Conservation (phyloP, 2,797 vertebrate genomes). For the Heteromormyrus szaboi region DNA sequence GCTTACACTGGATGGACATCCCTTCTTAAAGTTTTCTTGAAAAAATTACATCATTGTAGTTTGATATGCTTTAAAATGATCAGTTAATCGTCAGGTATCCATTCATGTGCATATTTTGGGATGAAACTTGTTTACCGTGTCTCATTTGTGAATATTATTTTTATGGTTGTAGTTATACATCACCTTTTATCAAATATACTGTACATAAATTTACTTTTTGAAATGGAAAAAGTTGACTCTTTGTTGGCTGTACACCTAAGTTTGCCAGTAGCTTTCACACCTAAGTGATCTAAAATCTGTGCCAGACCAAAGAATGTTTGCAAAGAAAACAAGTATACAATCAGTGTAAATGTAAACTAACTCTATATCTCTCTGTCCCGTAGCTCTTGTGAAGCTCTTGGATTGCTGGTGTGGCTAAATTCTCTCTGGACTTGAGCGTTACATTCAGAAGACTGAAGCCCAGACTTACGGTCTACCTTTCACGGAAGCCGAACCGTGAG, state of each 20-base stretch:
- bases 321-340: background rate
- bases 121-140: background rate
- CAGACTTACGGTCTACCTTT: slow-evolving; percentile 99
- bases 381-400: slow-evolving; percentile 88
- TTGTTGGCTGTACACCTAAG: background rate
- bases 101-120: background rate
- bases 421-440: slow-evolving; percentile 98
- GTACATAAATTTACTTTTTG: background rate
- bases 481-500: slow-evolving; percentile 99
- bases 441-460: slow-evolving; percentile 99
- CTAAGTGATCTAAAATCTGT: background rate
- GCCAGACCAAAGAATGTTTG: background rate
- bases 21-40: background rate
- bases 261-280: background rate
- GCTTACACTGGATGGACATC: background rate
- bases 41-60: background rate
- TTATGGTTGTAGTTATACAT: background rate
- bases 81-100: background rate
- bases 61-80: background rate
- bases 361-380: slow-evolving; percentile 1
- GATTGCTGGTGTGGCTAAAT: slow-evolving; percentile 98
- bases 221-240: background rate
- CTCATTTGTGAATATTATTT: background rate
- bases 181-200: background rate
- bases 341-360: background rate